Evolutionary conservation across 2,888 invertebrate species (phyloP), one percentile per base, ranked within the genome.

Genomic region (Eledone cirrhosa): DNA sequence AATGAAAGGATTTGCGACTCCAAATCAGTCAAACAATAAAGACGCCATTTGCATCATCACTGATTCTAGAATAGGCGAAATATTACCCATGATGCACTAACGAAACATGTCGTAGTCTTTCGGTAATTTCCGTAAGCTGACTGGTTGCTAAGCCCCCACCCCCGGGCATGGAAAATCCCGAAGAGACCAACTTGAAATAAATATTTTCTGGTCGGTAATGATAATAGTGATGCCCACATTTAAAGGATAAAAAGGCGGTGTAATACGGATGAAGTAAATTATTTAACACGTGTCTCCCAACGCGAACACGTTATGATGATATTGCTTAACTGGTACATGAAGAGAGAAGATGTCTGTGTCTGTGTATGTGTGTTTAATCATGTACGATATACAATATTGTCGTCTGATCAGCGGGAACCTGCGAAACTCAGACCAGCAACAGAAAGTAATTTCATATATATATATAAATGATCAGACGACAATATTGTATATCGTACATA

Each of bases 11-110:
- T 33, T 48, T 48, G 75, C 76, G 16, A 48, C 47, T 48, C 27
- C 29, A 29, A n/a, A 8, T 29, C 48, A 76, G 76, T 76, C 76
- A 48, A 75, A 75, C 75, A 76, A 76, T 48, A 76, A 76, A 76
- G 76, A 76, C 75, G 75, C 75, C 75, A 75, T 75, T 75, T 48
- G 76, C 76, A 48, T 27, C 29, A 29, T 48, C 48, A 48, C 75
- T 48, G 76, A 76, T 48, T 76, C 76, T 27, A 16, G 48, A 47
- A 76, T 48, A 48, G 47, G 48, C 48, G 27, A 75, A 76, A 48
- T 48, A 47, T 48, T 76, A 76, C 76, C 76, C 76, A 76, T 48
- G 48, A 76, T 76, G 76, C 76, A 76, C 22, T 48, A 47, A 27
- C 48, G 27, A 47, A 48, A 48, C 27, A 47, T 76, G 47, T 76